Evolutionary conservation across 2,888 invertebrate species (phyloP), one percentile per base, ranked within the genome.

Genomic region (Lypha dubia): DNA sequence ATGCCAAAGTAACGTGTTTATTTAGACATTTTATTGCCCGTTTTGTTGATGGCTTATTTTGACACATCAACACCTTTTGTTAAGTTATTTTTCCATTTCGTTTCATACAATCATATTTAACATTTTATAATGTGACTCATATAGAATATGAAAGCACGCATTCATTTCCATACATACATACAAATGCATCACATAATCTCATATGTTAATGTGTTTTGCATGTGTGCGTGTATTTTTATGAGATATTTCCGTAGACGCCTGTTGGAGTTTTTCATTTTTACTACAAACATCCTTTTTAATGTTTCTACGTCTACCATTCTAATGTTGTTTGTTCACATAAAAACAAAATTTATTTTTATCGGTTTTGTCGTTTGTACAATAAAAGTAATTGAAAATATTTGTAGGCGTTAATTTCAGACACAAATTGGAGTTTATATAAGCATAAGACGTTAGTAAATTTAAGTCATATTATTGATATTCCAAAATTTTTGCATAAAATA

Each of bases 41-140:
- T 70, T 83, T 82, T 79, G 68, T 77, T 81, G 79, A 85, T 74
- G 82, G 85, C 83, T 81, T 83, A 85, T 79, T 87, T 82, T 87
- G 86, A 86, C 85, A 84, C 81, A 79, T 86, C 63, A 86, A 86
- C 87, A 88, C 88, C 88, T 87, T 81, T 74, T 76, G 32, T 75
- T 63, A 35, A 35, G 56, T 56, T 38, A 35, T 60, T 58, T 56
- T 56, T 56, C 22, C 35, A 35, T 24, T 58, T 38, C 44, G 28
- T 62, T 17, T n/a, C 28, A 28, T 49, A 17, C 41, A 17, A 8
- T 46, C 46, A 46, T 51, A 60, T 41, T 41, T 24, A 20, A 49
- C 20, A 11, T 32, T 51, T 38, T n/a, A 7, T 56, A 28, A 65
- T 70, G 70, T 76, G 68, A 71, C 71, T 76, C 60, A 74, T 62